These are phyloP conservation scores for Iphiclides podalirius DNA, from an alignment of 2,888 invertebrate species.

Conservation along the genomic window DNA sequence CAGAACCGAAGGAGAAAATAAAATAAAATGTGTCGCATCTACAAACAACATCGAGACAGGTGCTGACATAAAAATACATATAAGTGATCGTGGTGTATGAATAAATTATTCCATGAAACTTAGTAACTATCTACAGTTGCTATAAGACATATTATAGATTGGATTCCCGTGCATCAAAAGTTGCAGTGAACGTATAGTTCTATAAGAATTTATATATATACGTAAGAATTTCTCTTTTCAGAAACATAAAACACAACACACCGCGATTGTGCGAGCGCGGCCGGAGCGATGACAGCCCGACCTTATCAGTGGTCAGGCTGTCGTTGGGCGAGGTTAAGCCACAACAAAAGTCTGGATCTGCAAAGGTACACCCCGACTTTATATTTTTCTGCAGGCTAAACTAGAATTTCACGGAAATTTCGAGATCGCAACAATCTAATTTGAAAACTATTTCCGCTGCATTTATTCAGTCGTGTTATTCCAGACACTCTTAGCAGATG, in stretches of 20 bases:
- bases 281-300: conserved; percentile 72
- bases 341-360: conserved; percentile 95
- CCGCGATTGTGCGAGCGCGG: conserved; percentile 81
- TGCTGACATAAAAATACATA: conserved; percentile 28
- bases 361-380: conserved; percentile 71
- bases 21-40: conserved; percentile 16
- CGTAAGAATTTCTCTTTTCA: conserved; percentile 78
- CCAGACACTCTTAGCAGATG: no score
- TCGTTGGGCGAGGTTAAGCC: conserved; percentile 89
- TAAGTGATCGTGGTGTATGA: conserved; percentile 31
- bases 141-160: conserved; percentile 27
- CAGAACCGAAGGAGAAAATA: conserved; percentile 9
- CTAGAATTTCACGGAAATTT: not conserved
- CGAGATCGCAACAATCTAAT: no score
- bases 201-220: conserved; percentile 29
- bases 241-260: conserved; percentile 79
- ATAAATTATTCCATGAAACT: conserved; percentile 42
- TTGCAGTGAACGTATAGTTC: conserved; percentile 50
- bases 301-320: conserved; percentile 83
- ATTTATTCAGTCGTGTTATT: no score
- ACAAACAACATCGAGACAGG: conserved; percentile 29
- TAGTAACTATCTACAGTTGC: conserved; percentile 49
- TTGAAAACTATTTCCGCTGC: no score
- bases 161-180: conserved; percentile 33
- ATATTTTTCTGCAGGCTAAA: no score